Percentiles rank a stretch among this genome's conserved stretches.
Evolutionary conservation across 1,140 invertebrate species (phyloP).

Genomic region (Xylocopa sonorina): DNA sequence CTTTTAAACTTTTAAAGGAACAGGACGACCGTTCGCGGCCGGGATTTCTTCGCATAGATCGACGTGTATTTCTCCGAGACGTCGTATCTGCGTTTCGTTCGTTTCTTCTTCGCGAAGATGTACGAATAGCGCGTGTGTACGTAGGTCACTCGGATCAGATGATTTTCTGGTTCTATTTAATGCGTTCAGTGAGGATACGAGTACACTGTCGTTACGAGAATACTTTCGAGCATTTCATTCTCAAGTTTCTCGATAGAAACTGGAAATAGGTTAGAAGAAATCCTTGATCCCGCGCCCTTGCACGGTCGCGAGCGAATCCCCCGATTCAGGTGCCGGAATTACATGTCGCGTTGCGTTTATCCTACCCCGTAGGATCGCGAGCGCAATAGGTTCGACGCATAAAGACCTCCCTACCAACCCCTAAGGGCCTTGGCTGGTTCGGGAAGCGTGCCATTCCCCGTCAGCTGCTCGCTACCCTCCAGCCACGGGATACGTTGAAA

Average conservation of each 20-base stretch:
- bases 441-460: slow-evolving; percentile 62
- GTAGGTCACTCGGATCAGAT: too few species aligned
- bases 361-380: slow-evolving; percentile 37
- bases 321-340: slow-evolving; percentile 62
- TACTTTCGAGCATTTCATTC: too few species aligned
- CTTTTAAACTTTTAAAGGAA: slow-evolving; percentile 69
- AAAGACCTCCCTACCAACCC: slow-evolving; percentile 49
- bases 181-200: too few species aligned
- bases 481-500: slow-evolving; percentile 55
- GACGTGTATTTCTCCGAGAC: background rate
- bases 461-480: slow-evolving; percentile 65
- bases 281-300: slow-evolving; percentile 26
- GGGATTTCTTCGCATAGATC: slow-evolving; percentile 43
- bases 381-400: slow-evolving; percentile 58
- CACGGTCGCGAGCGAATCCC: slow-evolving; percentile 37
- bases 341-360: slow-evolving; percentile 53
- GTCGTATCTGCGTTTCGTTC: slow-evolving; percentile 25
- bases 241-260: too few species aligned
- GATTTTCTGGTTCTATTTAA: too few species aligned
- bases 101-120: too few species aligned
- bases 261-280: background rate
- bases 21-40: slow-evolving; percentile 30
- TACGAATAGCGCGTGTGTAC: too few species aligned
- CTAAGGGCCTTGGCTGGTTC: slow-evolving; percentile 27
- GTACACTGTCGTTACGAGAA: too few species aligned